A percentile compares a stretch with the other conserved stretches of the same genome.
Conservation (phyloP, 92 coral and sea anemone species). For the Nematostella vectensis region DNA sequence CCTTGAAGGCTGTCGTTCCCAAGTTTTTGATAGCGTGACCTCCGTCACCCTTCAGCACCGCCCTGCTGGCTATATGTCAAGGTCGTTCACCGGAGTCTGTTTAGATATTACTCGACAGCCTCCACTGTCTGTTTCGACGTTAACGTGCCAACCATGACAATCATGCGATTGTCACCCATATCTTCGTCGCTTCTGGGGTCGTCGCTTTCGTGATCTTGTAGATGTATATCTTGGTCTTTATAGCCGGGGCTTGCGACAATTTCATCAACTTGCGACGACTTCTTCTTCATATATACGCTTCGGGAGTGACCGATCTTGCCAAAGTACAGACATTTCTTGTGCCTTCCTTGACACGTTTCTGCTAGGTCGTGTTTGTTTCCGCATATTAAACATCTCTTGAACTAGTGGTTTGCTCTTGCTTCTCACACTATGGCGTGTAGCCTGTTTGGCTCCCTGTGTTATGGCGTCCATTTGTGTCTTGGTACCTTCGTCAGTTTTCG, state of each 20-base stretch:
- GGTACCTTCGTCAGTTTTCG: conserved; percentile 44
- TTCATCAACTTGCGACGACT: conserved; percentile 16
- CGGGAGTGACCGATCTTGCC: conserved; percentile 30
- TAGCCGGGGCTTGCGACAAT: conserved; percentile 23
- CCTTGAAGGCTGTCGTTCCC: conserved; percentile 28
- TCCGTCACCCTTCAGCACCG: conserved; percentile 36
- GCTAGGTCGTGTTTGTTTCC: conserved; percentile 26
- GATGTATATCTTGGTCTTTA: conserved; percentile 30
- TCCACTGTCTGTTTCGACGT: no score
- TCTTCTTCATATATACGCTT: conserved; percentile 25
- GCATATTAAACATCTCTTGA: conserved; percentile 23
- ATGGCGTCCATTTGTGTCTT: conserved; percentile 34
- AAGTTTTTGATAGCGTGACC: conserved; percentile 33
- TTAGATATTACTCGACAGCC: no score
- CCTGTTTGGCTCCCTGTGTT: conserved; percentile 8
- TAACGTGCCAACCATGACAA: no score
- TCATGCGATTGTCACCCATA: no score
- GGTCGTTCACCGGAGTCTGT: no score
- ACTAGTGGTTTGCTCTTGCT: not conserved
- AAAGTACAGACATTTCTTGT: conserved; percentile 11
- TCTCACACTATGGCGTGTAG: not conserved
- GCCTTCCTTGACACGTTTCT: conserved; percentile 17
- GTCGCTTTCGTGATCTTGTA: conserved; percentile 5
- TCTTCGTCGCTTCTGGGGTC: conserved; percentile 10
- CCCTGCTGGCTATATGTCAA: no score